These are phyloP conservation scores for Arion vulgaris DNA, from an alignment of 1,140 invertebrate genomes.

Conservation along the genomic window DNA sequence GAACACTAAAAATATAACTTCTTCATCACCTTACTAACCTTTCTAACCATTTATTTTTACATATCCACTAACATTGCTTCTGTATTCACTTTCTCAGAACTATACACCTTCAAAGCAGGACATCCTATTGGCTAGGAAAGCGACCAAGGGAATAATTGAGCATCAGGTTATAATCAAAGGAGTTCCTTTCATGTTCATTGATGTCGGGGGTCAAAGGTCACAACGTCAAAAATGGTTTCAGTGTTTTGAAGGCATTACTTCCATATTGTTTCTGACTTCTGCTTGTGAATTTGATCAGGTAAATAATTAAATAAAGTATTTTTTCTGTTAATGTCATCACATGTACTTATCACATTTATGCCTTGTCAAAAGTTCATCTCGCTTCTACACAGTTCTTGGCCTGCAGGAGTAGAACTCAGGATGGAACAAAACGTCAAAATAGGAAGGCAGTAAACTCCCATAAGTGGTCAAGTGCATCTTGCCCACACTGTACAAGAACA, in stretches of 20 bases:
- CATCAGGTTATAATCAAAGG: conserved; percentile 94
- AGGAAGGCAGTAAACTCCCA: too few species aligned
- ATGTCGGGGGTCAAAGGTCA: conserved; percentile 98
- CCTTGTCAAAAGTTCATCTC: too few species aligned
- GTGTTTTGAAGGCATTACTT: conserved; percentile 97
- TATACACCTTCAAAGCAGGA: conserved; percentile 94
- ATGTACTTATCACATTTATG: neutral
- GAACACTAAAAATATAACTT: too few species aligned
- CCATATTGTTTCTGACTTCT: conserved; percentile 92
- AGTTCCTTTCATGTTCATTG: conserved; percentile 97
- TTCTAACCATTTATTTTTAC: too few species aligned
- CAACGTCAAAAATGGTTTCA: conserved; percentile 96
- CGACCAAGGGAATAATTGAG: conserved; percentile 95
- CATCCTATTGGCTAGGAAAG: conserved; percentile 95
- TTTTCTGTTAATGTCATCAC: too few species aligned
- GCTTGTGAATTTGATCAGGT: conserved; percentile 97
- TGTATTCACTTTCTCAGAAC: conserved; percentile 74
- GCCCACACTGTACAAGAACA: too few species aligned
- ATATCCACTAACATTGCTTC: neutral
- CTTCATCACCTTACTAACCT: too few species aligned
- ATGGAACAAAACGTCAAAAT: too few species aligned
- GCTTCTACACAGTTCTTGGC: too few species aligned
- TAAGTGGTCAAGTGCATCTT: too few species aligned
- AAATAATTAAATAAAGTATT: too few species aligned
- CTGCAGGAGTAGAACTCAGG: too few species aligned